Conservation (phyloP, 2,797 vertebrate species). For the Liparis tanakae region DNA sequence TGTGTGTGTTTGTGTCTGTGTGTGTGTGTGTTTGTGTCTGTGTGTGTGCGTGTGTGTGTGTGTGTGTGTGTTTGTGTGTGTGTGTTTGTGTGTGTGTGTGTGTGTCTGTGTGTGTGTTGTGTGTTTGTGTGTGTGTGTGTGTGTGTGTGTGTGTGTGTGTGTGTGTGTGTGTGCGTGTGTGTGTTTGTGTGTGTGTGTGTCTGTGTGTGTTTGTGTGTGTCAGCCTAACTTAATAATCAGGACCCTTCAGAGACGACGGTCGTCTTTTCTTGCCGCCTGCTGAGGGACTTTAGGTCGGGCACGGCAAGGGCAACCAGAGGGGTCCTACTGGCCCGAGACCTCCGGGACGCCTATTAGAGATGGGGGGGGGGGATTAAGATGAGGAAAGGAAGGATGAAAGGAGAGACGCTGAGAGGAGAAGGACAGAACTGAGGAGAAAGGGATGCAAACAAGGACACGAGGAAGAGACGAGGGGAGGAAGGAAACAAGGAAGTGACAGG, state of each 20-base stretch:
- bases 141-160: not conserved
- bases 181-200: not conserved
- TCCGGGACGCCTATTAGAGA: conserved; percentile 51
- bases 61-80: too few species aligned
- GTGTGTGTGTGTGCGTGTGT: not conserved
- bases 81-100: conserved; percentile 13
- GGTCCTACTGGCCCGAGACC: conserved; percentile 41
- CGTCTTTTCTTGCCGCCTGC: conserved; percentile 15
- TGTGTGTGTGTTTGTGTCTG: not conserved
- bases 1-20: not conserved
- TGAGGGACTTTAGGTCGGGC: conserved; percentile 22
- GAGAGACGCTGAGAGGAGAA: not conserved
- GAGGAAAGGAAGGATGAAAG: not conserved
- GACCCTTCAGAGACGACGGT: not conserved
- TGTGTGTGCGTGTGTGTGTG: conserved; percentile 5
- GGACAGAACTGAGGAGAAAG: not conserved
- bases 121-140: too few species aligned
- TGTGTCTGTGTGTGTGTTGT: conserved; percentile 3
- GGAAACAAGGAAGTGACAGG: too few species aligned
- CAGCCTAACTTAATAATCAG: conserved; percentile 22
- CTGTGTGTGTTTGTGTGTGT: not conserved
- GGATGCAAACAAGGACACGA: not conserved
- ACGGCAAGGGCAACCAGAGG: conserved; percentile 44
- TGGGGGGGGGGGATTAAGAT: not conserved
- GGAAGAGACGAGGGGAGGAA: not conserved